phyloP scores from a whole-genome alignment of 2,888 invertebrate species.

The Synanthedon andrenaeformis region DNA sequence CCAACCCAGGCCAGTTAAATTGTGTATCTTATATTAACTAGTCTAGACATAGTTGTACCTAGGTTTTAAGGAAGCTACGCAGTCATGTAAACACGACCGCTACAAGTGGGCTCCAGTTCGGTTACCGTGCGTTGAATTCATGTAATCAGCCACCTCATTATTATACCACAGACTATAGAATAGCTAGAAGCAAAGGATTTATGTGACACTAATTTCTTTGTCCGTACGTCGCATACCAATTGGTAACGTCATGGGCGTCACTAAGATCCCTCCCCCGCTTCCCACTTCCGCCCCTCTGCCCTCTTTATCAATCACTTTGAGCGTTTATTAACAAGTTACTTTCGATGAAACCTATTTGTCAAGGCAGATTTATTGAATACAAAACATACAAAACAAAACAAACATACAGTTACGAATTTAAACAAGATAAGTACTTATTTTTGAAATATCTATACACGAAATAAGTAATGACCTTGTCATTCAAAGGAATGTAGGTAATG shows the following conservation, averaged over 20 bases:
- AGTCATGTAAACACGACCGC: neutral
- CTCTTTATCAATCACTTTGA: constrained; percentile 43
- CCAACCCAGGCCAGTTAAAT: too few species aligned
- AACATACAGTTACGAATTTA: too few species aligned
- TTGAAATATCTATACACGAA: too few species aligned
- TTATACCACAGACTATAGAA: neutral
- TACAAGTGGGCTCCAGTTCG: neutral
- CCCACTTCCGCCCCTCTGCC: constrained; percentile 14
- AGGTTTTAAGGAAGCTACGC: too few species aligned
- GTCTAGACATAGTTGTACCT: too few species aligned
- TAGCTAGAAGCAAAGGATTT: neutral
- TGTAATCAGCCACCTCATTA: neutral
- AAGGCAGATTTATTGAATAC: neutral
- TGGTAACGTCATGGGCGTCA: constrained; percentile 53
- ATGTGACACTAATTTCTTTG: constrained; percentile 25
- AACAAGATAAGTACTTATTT: too few species aligned
- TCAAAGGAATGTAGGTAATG: neutral
- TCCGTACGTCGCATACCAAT: constrained; percentile 48
- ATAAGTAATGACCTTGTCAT: neutral
- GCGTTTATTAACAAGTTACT: constrained; percentile 28
- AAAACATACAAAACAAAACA: too few species aligned
- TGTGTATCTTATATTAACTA: too few species aligned
- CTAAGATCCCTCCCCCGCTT: constrained; percentile 14
- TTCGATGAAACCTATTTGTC: constrained; percentile 5
- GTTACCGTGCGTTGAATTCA: neutral